Evolutionary conservation across 2,797 vertebrate species (phyloP), one percentile per base, ranked within the genome.

Genomic region (Enteromius anoplus): DNA sequence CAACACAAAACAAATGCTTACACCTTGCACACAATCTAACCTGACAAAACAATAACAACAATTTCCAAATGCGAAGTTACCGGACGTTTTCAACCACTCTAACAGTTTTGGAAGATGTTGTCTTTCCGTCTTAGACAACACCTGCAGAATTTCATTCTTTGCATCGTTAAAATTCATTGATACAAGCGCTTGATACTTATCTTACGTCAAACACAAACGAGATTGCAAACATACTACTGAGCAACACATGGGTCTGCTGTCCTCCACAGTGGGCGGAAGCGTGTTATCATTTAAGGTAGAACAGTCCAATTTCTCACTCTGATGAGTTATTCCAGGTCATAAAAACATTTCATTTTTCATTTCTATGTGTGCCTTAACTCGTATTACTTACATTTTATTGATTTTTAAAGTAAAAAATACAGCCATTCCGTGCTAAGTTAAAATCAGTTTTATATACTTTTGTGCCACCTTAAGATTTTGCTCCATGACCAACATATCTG

Each of bases 11-110:
- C 21, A 40, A 34, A 17, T 23, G 26, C 15, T 51, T 14, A 70
- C 14, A 71, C 17, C 14, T 51, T 11, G 45, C 26, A 72, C 26
- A 51, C 29, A 12, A 51, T 72, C 45, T 32, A 51, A 72, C 47
- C 4, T 55, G 15, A 29, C 7, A 69, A 29, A 55, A 79, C 32
- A 55, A 19, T 9, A 45, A 14, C 15, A 58, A 29, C 55, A 69
- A 32, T 58, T 26, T 40, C 8, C 34, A 80, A 42, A 8, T 6
- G 34, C 19, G 32, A 15, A 10, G 60, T 84, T 80, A 94, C 94
- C 94, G 82, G 93, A 90, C 84, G 82, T 86, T 78, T 89, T 89
- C 84, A 94, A 85, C 94, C 94, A 95, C 29, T 89, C 79, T 51
- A 95, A 77, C n/a, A 95, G 75, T 62, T 81, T 89, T 0, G 88